These are phyloP conservation scores for Sander vitreus DNA, from an alignment of 2,113 vertebrate species.

Conservation along the genomic window DNA sequence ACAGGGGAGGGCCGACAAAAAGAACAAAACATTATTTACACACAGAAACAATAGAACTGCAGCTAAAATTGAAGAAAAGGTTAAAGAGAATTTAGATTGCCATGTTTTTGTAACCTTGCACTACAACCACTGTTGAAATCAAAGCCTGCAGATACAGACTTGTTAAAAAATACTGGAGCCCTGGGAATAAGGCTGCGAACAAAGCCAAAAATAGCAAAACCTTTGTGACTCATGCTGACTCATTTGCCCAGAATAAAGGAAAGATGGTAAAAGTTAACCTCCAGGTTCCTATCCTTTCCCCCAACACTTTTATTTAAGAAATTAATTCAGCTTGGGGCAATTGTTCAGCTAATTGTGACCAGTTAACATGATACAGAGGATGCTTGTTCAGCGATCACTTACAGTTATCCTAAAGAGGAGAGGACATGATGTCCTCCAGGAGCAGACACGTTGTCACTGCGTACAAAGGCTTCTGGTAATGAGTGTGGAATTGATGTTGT, in stretches of 20 bases:
- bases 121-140: neutral
- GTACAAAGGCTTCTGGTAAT: slow-evolving; percentile 32
- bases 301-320: slow-evolving; percentile 25
- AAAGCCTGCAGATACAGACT: slow-evolving; percentile 5
- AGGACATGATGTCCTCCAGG: slow-evolving; percentile 59
- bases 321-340: slow-evolving; percentile 31
- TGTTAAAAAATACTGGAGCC: slow-evolving; percentile 3
- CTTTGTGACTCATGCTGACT: slow-evolving; percentile 37
- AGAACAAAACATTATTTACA: slow-evolving; percentile 26
- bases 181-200: slow-evolving; percentile 3
- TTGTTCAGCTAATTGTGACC: slow-evolving; percentile 62
- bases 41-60: slow-evolving; percentile 1
- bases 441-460: slow-evolving; percentile 65
- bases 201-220: slow-evolving; percentile 30
- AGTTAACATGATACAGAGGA: slow-evolving; percentile 44
- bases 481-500: slow-evolving; percentile 45
- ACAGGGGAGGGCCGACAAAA: neutral
- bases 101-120: neutral
- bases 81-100: neutral
- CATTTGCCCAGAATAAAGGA: slow-evolving; percentile 37
- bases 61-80: neutral
- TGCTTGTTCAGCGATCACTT: slow-evolving; percentile 56
- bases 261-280: slow-evolving; percentile 28
- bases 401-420: slow-evolving; percentile 52
- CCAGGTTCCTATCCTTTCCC: slow-evolving; percentile 12